Base-by-base conservation (phyloP, 1,140 invertebrate genomes). In the Ceratina japonica region DNA sequence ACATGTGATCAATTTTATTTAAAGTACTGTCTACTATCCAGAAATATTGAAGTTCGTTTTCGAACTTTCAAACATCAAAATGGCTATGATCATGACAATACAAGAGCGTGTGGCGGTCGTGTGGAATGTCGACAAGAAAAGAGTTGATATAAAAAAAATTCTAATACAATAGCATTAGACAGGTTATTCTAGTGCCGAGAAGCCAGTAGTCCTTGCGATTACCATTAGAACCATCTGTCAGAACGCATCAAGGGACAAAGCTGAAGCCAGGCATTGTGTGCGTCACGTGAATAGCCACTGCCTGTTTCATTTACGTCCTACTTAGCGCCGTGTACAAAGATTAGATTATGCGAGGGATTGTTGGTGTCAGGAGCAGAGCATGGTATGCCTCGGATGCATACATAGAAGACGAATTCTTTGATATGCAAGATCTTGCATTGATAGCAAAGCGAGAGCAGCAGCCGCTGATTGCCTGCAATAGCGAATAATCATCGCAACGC, bases 381-480 rank as follows among this genome's bases (percentile, higher is more conserved):
- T 31, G 27, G 27, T 31, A 61, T 31, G 52, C 54, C 58, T 64
- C 56, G 27, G 13, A 20, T 12, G 8, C 24, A 31, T 31, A 31
- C 27, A 4, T 31, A 31, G 27, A 24, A 58, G 16, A 66, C 20
- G 51, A 18, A 78, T 68, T 59, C 20, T 7, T 13, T 52, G 59
- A 80, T 80, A 65, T 15, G 24, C 4, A 31, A 61, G 66, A 77
- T 77, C 58, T 51, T 49, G 76, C 18, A 52, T 75, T 52, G 81
- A 82, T 54, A 63, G 22, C 79, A 79, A 82, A 79, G 27, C 71
- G 52, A 18, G 18, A 58, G 74, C 74, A 44, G 66, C 69, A 73
- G 51, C 27, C 56, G 58, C 22, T 70, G 66, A 79, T 83, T 83
- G 82, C 72, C 66, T 37, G 77, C 49, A 63, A 82, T 83, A 64